Conservation (phyloP, 2,113 vertebrate species). For the Tringa solitaria region DNA sequence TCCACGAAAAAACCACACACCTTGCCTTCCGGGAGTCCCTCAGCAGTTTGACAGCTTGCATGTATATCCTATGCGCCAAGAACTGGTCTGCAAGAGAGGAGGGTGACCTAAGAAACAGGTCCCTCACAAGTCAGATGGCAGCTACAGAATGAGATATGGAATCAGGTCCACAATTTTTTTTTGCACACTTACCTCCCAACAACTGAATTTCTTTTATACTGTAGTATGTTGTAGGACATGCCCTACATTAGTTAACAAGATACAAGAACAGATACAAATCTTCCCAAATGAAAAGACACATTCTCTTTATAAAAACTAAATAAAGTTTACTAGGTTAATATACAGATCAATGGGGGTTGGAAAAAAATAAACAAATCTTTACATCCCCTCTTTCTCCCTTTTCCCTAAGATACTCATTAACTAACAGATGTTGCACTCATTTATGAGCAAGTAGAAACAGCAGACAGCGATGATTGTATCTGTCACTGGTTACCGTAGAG, state of each 20-base stretch:
- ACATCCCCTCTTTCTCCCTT: not conserved
- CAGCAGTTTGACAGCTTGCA: no score
- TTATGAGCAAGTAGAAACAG: constrained; percentile 29
- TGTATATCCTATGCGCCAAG: fast-evolving
- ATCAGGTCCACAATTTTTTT: not conserved
- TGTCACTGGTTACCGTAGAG: not conserved
- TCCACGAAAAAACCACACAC: not conserved
- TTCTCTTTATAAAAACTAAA: not conserved
- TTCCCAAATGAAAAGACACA: not conserved
- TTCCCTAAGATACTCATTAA: not conserved
- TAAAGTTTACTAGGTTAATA: not conserved
- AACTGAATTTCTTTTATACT: not conserved
- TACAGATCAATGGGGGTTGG: not conserved
- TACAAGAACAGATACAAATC: not conserved
- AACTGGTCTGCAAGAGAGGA: not conserved
- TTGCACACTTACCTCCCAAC: not conserved
- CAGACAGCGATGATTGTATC: not conserved
- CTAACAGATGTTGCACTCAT: constrained; percentile 18
- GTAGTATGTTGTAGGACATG: not conserved
- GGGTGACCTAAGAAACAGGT: not conserved
- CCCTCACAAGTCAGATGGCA: not conserved
- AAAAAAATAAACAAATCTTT: not conserved
- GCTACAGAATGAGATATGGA: not conserved
- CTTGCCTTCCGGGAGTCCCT: no score
- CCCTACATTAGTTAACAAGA: not conserved